Conservation (phyloP, 2,113 vertebrate genomes). For the Columbina picui region DNA sequence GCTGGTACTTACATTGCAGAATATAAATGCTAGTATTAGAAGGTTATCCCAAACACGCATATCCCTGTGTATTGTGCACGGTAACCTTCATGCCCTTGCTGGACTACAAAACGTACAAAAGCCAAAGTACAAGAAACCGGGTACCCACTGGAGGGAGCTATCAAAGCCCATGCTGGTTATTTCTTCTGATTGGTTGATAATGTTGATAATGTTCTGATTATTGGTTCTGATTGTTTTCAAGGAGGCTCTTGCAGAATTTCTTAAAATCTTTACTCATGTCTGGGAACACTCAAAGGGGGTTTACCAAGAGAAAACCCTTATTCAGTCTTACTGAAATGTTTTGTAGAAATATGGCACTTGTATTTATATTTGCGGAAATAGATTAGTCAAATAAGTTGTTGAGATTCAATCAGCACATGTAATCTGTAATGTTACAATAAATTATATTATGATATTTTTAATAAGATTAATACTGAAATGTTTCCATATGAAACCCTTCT, state of each 20-base stretch:
- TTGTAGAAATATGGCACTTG: not conserved
- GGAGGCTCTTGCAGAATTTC: not conserved
- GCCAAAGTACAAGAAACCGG: not conserved
- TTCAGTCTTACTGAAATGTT: not conserved
- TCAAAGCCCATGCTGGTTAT: not conserved
- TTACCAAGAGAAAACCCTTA: not conserved
- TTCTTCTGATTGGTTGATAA: conserved; percentile 19
- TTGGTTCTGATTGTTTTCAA: no score
- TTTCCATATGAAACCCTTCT: not conserved
- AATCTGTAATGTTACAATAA: not conserved
- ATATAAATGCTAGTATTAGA: not conserved
- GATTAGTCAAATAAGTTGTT: not conserved
- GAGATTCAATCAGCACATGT: not conserved
- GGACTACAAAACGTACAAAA: not conserved
- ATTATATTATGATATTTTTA: not conserved
- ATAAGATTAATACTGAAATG: not conserved
- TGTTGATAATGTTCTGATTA: no score
- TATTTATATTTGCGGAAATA: not conserved
- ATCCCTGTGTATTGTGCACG: not conserved
- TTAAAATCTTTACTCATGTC: not conserved
- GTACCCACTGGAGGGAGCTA: not conserved
- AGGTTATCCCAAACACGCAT: not conserved
- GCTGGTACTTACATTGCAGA: not conserved
- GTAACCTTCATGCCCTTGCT: not conserved
- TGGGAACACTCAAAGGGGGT: no score